phyloP scores from a whole-genome alignment of 2,113 vertebrate species.

The Solenodon paradoxus region DNA sequence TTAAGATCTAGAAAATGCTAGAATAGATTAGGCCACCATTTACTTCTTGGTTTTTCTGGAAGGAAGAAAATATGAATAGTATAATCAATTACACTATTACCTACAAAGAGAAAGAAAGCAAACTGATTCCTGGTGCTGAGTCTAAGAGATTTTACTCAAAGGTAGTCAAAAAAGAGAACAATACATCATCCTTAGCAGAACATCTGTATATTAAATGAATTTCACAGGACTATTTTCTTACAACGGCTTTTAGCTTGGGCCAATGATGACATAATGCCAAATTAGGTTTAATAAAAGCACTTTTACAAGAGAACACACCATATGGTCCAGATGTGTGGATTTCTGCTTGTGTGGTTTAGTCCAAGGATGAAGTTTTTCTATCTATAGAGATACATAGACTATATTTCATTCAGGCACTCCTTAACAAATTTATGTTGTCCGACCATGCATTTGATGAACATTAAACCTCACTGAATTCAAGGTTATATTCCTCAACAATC shows the following conservation, averaged over 20 bases:
- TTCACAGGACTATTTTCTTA: not conserved
- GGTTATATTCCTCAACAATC: not conserved
- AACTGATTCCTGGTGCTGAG: not conserved
- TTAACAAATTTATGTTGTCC: not conserved
- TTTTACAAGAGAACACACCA: slow-evolving; percentile 1
- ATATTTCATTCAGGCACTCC: not conserved
- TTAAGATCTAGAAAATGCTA: not conserved
- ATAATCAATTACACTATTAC: not conserved
- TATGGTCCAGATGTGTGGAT: not conserved
- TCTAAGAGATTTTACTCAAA: not conserved
- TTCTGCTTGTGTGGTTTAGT: not conserved
- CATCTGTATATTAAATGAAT: not conserved
- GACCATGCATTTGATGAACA: not conserved
- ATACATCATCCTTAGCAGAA: not conserved
- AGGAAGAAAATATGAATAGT: slow-evolving; percentile 1
- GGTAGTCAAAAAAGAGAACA: not conserved
- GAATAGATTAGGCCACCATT: not conserved
- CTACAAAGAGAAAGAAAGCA: not conserved
- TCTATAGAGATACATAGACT: not conserved
- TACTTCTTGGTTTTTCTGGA: not conserved
- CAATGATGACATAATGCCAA: not conserved
- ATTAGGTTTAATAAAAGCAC: not conserved
- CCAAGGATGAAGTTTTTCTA: not conserved
- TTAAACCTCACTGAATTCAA: not conserved
- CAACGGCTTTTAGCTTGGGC: not conserved